phyloP scores from a whole-genome alignment of 64 coral and sea anemone species.

The Porites lutea region DNA sequence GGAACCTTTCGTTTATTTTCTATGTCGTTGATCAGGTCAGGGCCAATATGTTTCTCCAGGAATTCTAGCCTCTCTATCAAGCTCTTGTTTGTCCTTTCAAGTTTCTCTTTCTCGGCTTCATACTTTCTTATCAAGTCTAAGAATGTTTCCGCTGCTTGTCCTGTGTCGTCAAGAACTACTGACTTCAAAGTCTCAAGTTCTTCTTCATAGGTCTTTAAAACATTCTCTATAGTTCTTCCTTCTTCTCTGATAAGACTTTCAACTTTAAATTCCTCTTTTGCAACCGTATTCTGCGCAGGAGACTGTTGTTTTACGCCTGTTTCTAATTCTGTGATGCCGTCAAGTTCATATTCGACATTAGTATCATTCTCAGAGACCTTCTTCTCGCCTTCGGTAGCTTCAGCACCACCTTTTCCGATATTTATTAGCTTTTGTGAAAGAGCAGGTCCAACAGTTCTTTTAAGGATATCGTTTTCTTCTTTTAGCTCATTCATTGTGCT shows the following conservation, averaged over 20 bases:
- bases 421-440: not conserved
- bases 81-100: not conserved
- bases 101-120: not conserved
- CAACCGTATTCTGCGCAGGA: not conserved
- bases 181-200: slow-evolving; percentile 12
- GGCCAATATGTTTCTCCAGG: not conserved
- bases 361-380: not conserved
- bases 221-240: slow-evolving; percentile 45
- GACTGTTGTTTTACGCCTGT: not conserved
- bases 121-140: slow-evolving; percentile 3
- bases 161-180: not conserved
- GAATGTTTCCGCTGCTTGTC: not conserved
- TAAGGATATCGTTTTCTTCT: slow-evolving; percentile 9
- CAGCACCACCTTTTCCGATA: not conserved
- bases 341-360: not conserved
- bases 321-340: not conserved
- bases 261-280: not conserved
- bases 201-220: slow-evolving; percentile 8
- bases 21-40: not conserved
- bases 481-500: not conserved
- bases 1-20: not conserved
- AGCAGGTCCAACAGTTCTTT: not conserved
- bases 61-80: not conserved
- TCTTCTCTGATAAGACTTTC: not conserved
- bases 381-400: not conserved